phyloP scores from a whole-genome alignment of 2,797 vertebrate species.

The Heterohyrax brucei region DNA sequence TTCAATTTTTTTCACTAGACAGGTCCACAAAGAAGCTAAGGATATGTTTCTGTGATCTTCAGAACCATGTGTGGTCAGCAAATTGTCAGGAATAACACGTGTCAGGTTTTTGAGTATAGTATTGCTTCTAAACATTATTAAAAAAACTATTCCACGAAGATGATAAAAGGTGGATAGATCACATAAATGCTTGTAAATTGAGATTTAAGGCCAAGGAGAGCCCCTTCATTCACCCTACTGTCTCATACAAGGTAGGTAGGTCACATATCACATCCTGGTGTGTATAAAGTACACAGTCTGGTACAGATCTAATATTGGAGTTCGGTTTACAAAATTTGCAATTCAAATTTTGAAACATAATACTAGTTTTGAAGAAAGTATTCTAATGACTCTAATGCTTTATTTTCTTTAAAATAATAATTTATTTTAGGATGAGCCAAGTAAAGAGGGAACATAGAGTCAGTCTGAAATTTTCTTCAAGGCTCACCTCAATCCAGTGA shows the following conservation, averaged over 20 bases:
- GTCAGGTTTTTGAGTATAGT: constrained; percentile 39
- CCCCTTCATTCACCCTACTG: background rate
- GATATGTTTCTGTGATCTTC: constrained; percentile 25
- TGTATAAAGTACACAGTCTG: background rate
- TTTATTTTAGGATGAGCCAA: constrained; percentile 51
- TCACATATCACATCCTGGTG: background rate
- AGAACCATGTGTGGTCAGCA: constrained; percentile 52
- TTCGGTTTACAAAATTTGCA: constrained; percentile 65
- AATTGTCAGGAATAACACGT: constrained; percentile 6
- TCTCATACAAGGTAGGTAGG: background rate
- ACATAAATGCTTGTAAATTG: constrained; percentile 33
- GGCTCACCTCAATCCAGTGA: constrained; percentile 79
- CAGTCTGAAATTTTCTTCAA: constrained; percentile 79
- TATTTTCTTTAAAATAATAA: constrained; percentile 60
- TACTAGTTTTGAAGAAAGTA: constrained; percentile 58
- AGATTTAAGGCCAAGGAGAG: constrained; percentile 38
- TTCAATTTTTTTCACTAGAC: constrained; percentile 24
- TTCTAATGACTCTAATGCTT: constrained; percentile 69
- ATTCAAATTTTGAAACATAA: constrained; percentile 52
- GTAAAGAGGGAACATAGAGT: constrained; percentile 44
- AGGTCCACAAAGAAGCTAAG: constrained; percentile 34
- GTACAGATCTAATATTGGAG: constrained; percentile 56
- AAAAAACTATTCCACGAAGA: constrained; percentile 61
- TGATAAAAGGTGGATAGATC: constrained; percentile 71
- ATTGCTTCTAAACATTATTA: constrained; percentile 67